Percentiles rank a stretch among this genome's conserved stretches.
Evolutionary conservation across 1,140 invertebrate genomes (phyloP).

Genomic region (Acromyrmex charruanus): DNA sequence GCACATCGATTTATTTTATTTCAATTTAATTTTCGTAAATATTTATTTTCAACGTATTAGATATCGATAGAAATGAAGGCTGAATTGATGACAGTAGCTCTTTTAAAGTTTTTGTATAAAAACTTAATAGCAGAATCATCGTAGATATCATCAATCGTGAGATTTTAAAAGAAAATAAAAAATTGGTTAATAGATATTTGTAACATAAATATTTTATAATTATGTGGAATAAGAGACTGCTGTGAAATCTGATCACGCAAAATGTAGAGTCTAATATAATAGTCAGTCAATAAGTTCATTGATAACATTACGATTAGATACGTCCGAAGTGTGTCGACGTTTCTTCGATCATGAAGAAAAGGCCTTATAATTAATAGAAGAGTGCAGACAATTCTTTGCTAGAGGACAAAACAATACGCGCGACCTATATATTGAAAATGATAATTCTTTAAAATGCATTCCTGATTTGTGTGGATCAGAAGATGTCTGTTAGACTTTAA

Average conservation of each 20-base stretch:
- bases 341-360: conserved; percentile 48
- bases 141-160: conserved; percentile 20
- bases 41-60: conserved; percentile 15
- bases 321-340: conserved; percentile 33
- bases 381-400: conserved; percentile 57
- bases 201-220: conserved; percentile 41
- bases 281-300: conserved; percentile 76
- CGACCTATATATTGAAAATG: conserved; percentile 33
- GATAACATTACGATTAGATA: conserved; percentile 25
- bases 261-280: conserved; percentile 80
- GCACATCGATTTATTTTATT: conserved; percentile 41
- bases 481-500: conserved; percentile 35
- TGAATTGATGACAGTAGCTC: conserved; percentile 13
- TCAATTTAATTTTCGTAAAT: background rate
- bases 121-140: conserved; percentile 18
- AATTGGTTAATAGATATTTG: conserved; percentile 23
- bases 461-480: conserved; percentile 54
- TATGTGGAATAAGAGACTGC: conserved; percentile 69
- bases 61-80: background rate
- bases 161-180: background rate
- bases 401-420: conserved; percentile 23
- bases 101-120: conserved; percentile 32
- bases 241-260: conserved; percentile 42
- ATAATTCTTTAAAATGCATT: conserved; percentile 56
- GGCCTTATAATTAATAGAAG: conserved; percentile 49